Evolutionary conservation across 2,797 vertebrate genomes (phyloP), one percentile per base, ranked within the genome.

Genomic region (Myotis vivesi): DNA sequence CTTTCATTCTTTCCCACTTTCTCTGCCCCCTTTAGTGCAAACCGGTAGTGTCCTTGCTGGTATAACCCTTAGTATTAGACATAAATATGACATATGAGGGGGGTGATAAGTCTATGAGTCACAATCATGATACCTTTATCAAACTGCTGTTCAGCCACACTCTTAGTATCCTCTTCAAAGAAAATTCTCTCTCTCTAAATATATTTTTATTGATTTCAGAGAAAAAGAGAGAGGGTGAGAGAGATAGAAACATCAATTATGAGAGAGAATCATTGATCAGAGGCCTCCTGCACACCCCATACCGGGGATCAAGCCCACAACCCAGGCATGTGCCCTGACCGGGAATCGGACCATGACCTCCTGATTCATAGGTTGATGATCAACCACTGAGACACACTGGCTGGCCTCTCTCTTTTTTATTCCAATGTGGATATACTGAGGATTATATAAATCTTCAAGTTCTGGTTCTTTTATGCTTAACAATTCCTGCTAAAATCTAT

Each of bases 251-350:
- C 13, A 30, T 30, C 57, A 62, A 30, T 62, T 28, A 62, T 62
- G 59, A 62, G 2, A 62, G 6, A 30, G 2, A 30, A 62, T 62
- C 12, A 62, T 62, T 30, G 28, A 62, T 30, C 13, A 0, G 12
- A 6, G 3, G 13, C 13, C 28, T 62, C 28, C 5, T 62, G 59
- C 28, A 62, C 59, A 62, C 28, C 13, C 5, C 12, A 62, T 62
- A 28, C 12, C 0, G 2, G 25, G 5, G 57, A 62, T 30, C 1
- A 5, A 62, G 12, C 11, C 12, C 5, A 1, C 28, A 62, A 7
- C 59, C 59, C 11, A 28, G 5, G 13, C 28, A 62, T 62, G 13
- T 59, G 12, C 59, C 28, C 13, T 62, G 59, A 62, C 28, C 13
- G 0, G 5, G 28, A 30, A 62, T 62, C 2, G 1, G 30, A 62